Evolutionary conservation across 2,113 vertebrate genomes (phyloP).

Genomic region (Irena cyanogastra): DNA sequence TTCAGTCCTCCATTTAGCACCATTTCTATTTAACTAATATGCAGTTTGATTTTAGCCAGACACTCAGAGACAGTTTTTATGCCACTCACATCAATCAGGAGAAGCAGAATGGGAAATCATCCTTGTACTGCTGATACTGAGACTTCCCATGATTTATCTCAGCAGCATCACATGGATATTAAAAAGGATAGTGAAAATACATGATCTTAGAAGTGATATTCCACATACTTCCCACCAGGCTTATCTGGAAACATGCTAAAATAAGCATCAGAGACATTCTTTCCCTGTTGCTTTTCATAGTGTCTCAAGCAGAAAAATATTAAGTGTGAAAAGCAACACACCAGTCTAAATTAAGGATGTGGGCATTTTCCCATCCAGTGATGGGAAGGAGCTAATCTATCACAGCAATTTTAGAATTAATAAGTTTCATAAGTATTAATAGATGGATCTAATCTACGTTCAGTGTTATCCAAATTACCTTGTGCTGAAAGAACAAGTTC

Average conservation of each 20-base stretch:
- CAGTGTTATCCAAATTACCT: neutral
- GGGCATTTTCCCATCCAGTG: neutral
- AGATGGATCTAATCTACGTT: constrained; percentile 37
- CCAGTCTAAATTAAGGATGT: neutral
- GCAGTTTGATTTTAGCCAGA: constrained; percentile 7
- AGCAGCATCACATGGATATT: neutral
- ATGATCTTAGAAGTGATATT: neutral
- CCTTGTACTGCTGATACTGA: neutral
- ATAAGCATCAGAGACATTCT: neutral
- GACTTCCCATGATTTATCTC: neutral
- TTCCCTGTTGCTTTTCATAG: neutral
- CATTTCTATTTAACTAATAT: neutral
- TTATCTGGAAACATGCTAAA: neutral
- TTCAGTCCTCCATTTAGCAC: neutral
- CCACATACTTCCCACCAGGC: neutral
- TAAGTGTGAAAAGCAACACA: neutral
- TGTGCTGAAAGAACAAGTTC: constrained; percentile 53
- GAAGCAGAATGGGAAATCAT: neutral
- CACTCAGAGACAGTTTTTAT: neutral
- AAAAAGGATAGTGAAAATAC: neutral
- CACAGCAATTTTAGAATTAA: neutral
- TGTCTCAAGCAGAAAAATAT: neutral
- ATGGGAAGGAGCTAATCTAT: neutral
- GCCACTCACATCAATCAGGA: neutral
- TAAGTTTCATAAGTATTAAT: neutral